Evolutionary conservation across 2,113 vertebrate species (phyloP), one percentile per base, ranked within the genome.

Genomic region (Gymnorhina tibicen): DNA sequence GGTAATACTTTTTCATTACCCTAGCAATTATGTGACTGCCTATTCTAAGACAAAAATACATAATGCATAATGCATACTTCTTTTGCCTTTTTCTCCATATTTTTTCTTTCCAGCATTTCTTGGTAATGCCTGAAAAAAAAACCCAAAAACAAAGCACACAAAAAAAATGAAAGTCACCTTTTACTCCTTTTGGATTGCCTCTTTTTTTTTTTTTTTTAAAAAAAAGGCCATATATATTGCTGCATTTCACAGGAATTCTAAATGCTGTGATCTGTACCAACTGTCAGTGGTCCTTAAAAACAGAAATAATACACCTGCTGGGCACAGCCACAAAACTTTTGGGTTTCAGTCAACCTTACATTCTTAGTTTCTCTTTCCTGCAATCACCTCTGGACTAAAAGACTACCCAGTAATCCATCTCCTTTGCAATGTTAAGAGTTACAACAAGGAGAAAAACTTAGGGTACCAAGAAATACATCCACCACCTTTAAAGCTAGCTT

Each of bases 141-240:
- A 0, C 9, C 33, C 5, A 23, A 30, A 76, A 47, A 0, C 18
- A 63, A 79, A 41, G 3, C 0, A 30, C 19, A 47, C 14, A 44
- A 23, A 4, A 66, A 39, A 42, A 4, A 1, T 1, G 3, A 20
- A 70, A 56, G 33, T 28, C 17, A 72, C 3, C 13, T 56, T 76
- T 60, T 76, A 77, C 39, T 81, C 16, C 60, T 77, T 84, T 77
- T 49, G 3, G 9, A 37, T 9, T 79, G 37, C 6, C 18, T 35
- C 64, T 32, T 26, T 24, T 30, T 60, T 20, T 19, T 19, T 6
- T 10, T 42, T 68, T 47, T 28, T 6, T 6, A 19, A 77, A 77
- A 37, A 50, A 33, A 17, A 10, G 6, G 10, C 28, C 30, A n/a
- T 2, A 23, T 11, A 5, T n/a, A 85, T 41, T 80, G 35, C 37